phyloP scores from a whole-genome alignment of 2,888 invertebrate species.

The Melitaea athalia region DNA sequence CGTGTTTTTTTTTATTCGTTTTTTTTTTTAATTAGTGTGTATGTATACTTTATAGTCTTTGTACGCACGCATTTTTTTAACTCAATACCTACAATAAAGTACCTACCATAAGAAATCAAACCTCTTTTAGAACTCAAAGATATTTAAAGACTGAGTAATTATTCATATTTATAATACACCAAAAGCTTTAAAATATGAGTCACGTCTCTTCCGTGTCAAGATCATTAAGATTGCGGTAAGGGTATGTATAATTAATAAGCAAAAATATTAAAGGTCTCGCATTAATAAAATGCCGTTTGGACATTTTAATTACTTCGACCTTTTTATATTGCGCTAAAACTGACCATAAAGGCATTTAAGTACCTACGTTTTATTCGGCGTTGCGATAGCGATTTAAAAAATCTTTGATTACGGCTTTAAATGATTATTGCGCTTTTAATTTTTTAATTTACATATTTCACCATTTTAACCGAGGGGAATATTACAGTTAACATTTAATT shows the following conservation, averaged over 20 bases:
- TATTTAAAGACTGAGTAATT: neutral
- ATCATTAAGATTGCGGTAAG: constrained; percentile 30
- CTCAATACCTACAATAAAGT: no score
- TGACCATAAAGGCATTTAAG: constrained; percentile 64
- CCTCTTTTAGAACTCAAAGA: neutral
- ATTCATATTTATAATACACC: constrained; percentile 14
- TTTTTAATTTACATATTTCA: constrained; percentile 27
- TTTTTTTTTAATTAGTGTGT: no score
- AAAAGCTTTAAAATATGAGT: constrained; percentile 31
- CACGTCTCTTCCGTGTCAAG: constrained; percentile 33
- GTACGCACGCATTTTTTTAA: no score
- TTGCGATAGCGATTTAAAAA: constrained; percentile 56
- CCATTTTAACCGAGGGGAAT: constrained; percentile 6
- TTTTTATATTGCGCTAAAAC: constrained; percentile 63
- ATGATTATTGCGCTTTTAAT: constrained; percentile 27
- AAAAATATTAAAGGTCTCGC: constrained; percentile 41
- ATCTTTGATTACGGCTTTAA: constrained; percentile 50
- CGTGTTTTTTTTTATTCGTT: no score
- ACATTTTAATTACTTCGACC: constrained; percentile 74
- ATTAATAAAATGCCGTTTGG: constrained; percentile 49
- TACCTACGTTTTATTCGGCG: constrained; percentile 61
- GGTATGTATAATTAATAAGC: constrained; percentile 42
- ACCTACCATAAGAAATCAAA: neutral
- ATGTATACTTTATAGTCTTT: no score
- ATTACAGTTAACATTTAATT: constrained; percentile 5